These are phyloP conservation scores for Eucriotettix oculatus DNA, from an alignment of 2,888 invertebrate genomes.

Conservation along the genomic window DNA sequence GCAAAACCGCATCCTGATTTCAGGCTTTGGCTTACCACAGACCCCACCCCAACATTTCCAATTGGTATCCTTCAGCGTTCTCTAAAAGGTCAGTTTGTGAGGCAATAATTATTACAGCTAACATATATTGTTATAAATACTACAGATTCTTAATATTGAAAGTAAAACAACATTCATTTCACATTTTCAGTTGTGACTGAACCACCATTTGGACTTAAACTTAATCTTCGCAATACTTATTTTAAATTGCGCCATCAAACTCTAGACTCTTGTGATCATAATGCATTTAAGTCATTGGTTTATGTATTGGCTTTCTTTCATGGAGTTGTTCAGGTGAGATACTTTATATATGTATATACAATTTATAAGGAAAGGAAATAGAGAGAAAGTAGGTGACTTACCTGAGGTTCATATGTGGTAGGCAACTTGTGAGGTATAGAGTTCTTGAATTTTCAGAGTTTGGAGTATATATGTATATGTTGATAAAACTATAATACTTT, in stretches of 20 bases:
- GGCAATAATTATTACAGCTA: neutral
- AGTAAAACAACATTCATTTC: neutral
- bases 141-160: neutral
- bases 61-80: conserved; percentile 77
- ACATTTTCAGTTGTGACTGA: conserved; percentile 65
- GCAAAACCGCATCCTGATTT: conserved; percentile 78
- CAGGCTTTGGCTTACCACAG: conserved; percentile 83
- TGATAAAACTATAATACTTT: too few relatives aligned
- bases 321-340: conserved; percentile 67
- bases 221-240: conserved; percentile 77
- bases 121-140: neutral
- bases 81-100: conserved; percentile 43
- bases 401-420: too few relatives aligned
- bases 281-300: conserved; percentile 61
- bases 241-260: conserved; percentile 64
- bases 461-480: too few relatives aligned
- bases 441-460: too few relatives aligned
- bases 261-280: conserved; percentile 56
- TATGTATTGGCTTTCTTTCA: conserved; percentile 88
- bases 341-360: too few relatives aligned
- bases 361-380: too few relatives aligned
- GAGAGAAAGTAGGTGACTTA: too few relatives aligned
- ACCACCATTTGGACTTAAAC: conserved; percentile 77
- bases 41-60: conserved; percentile 72
- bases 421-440: too few relatives aligned